Evolutionary conservation across 2,888 invertebrate species (phyloP).

Genomic region (Neocrepidodera transversa): DNA sequence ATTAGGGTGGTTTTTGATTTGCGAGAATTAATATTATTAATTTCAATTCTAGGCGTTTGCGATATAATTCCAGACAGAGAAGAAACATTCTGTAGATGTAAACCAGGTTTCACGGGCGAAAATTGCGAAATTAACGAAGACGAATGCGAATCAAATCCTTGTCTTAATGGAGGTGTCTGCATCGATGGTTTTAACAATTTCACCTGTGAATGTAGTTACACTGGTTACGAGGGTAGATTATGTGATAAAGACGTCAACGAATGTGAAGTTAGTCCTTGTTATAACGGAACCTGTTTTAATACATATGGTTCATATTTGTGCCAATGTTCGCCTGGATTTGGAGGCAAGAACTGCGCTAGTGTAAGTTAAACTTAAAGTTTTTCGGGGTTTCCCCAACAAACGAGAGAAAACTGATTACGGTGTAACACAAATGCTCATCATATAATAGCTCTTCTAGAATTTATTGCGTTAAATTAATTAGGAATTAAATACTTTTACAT

Average conservation of each 20-base stretch:
- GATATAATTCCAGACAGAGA: constrained; percentile 65
- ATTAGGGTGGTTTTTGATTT: too few species aligned
- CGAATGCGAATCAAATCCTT: constrained; percentile 76
- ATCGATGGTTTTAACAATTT: constrained; percentile 76
- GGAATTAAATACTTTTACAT: too few species aligned
- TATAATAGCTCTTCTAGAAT: too few species aligned
- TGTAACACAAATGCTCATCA: too few species aligned
- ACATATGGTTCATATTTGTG: constrained; percentile 83
- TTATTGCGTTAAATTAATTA: too few species aligned
- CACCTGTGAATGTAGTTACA: constrained; percentile 78
- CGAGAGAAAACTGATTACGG: too few species aligned
- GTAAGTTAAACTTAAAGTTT: too few species aligned
- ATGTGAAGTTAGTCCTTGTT: constrained; percentile 73
- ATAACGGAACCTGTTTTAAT: constrained; percentile 82
- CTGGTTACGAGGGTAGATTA: constrained; percentile 75
- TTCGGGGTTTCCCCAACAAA: too few species aligned
- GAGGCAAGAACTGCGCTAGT: constrained; percentile 78
- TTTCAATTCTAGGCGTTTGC: constrained; percentile 69
- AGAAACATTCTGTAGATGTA: constrained; percentile 44
- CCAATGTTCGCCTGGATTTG: constrained; percentile 79
- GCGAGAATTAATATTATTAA: not conserved
- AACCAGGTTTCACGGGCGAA: constrained; percentile 69
- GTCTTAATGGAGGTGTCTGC: constrained; percentile 72
- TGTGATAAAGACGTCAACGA: constrained; percentile 85
- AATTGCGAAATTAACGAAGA: constrained; percentile 78